Conservation (phyloP, 2,113 vertebrate species). For the Cololabis saira region DNA sequence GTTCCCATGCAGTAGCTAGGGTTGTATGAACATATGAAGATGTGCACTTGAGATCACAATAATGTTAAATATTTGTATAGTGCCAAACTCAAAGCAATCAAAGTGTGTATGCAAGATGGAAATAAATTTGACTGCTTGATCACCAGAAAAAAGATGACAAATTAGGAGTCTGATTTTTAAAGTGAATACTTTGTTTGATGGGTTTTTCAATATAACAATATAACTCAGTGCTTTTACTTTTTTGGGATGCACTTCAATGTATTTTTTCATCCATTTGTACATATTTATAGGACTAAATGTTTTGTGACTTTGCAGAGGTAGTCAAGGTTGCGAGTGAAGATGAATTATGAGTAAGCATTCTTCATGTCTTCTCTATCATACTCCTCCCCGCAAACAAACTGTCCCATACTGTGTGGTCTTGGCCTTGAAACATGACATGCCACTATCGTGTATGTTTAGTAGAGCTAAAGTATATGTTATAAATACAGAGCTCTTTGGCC, state of each 20-base stretch:
- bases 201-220: neutral
- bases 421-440: conserved; percentile 21
- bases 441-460: conserved; percentile 12
- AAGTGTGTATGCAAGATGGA: no score
- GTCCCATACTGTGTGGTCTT: conserved; percentile 9
- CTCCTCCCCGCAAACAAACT: conserved; percentile 31
- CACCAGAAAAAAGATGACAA: no score
- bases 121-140: no score
- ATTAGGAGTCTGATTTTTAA: no score
- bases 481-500: conserved; percentile 3
- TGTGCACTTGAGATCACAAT: no score
- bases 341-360: conserved; percentile 25
- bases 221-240: neutral
- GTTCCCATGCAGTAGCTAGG: neutral
- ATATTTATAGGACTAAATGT: conserved; percentile 1
- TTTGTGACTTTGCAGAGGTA: conserved; percentile 23
- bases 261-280: no score
- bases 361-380: conserved; percentile 33
- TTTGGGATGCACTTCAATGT: no score
- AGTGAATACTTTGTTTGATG: no score
- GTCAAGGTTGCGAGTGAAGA: conserved; percentile 23
- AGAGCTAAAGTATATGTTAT: conserved; percentile 5
- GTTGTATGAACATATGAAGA: neutral
- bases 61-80: no score
- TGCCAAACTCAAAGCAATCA: no score